Evolutionary conservation across 2,888 invertebrate species (phyloP).

Genomic region (Leptopilina drosophilae): DNA sequence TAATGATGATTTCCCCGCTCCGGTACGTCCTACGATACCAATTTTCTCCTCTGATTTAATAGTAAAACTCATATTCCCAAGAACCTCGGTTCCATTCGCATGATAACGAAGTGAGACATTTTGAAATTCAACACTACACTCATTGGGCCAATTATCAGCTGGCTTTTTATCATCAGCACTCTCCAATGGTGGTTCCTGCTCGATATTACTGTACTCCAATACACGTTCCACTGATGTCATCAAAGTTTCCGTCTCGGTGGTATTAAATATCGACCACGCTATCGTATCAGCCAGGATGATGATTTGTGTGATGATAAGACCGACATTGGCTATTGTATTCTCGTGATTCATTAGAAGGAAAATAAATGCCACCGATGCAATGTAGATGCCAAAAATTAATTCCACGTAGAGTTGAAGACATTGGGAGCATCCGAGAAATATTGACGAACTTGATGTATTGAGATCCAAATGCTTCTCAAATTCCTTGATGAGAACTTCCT

Average conservation of each 20-base stretch:
- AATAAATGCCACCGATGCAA: background rate
- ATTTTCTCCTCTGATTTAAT: conserved; percentile 81
- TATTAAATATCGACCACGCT: conserved; percentile 84
- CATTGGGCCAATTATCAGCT: conserved; percentile 78
- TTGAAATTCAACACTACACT: conserved; percentile 78
- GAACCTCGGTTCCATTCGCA: conserved; percentile 72
- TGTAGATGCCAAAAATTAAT: background rate
- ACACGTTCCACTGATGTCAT: conserved; percentile 85
- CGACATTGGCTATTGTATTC: conserved; percentile 6
- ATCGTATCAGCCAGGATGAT: conserved; percentile 54
- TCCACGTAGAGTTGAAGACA: background rate
- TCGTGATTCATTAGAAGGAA: background rate
- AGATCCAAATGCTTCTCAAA: conserved; percentile 81
- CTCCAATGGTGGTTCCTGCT: conserved; percentile 80
- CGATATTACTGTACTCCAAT: conserved; percentile 82
- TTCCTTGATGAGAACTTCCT: conserved; percentile 81
- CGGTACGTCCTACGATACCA: conserved; percentile 84
- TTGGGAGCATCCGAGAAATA: background rate
- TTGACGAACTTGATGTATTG: conserved; percentile 76
- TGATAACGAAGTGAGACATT: conserved; percentile 80
- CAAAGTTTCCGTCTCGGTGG: conserved; percentile 82
- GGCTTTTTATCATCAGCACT: conserved; percentile 72
- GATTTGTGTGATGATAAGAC: conserved; percentile 70
- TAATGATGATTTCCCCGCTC: conserved; percentile 85
- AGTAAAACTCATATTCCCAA: conserved; percentile 79